These are phyloP conservation scores for Ceratina calcarata DNA, from an alignment of 1,140 invertebrate species.

Conservation along the genomic window DNA sequence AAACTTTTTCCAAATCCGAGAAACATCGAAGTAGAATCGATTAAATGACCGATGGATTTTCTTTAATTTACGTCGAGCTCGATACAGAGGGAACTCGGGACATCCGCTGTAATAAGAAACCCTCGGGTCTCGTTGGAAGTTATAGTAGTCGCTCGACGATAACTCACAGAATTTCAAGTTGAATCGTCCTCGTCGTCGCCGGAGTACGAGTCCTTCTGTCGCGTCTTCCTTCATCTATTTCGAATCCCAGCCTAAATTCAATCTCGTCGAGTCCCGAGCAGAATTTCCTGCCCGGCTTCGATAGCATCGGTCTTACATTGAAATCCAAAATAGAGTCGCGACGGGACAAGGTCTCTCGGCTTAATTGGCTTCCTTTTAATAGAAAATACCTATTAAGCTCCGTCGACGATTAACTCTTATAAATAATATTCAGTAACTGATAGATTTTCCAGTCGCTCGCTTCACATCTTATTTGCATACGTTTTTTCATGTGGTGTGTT, in stretches of 20 bases:
- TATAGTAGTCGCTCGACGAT: background rate
- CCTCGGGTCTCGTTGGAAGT: background rate
- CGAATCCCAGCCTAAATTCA: slow-evolving; percentile 11
- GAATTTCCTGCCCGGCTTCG: slow-evolving; percentile 9
- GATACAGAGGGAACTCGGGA: background rate
- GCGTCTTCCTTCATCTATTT: background rate
- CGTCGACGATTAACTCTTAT: background rate
- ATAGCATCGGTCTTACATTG: background rate
- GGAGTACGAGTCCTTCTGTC: too few species aligned
- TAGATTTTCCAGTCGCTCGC: too few species aligned
- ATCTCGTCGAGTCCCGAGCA: background rate
- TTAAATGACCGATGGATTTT: background rate
- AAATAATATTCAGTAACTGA: background rate
- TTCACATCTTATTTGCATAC: background rate
- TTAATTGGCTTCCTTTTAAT: slow-evolving; percentile 3
- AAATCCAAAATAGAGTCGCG: slow-evolving; percentile 11
- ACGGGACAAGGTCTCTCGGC: background rate
- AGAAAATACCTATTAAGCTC: background rate
- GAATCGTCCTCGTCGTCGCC: background rate
- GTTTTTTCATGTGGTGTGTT: too few species aligned
- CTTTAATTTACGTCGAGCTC: background rate
- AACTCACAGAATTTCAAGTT: slow-evolving; percentile 11
- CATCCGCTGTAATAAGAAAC: background rate
- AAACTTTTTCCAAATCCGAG: too few species aligned
- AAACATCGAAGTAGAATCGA: background rate